Evolutionary conservation across 2,888 invertebrate genomes (phyloP).

Genomic region (Drosophila bunnanda): DNA sequence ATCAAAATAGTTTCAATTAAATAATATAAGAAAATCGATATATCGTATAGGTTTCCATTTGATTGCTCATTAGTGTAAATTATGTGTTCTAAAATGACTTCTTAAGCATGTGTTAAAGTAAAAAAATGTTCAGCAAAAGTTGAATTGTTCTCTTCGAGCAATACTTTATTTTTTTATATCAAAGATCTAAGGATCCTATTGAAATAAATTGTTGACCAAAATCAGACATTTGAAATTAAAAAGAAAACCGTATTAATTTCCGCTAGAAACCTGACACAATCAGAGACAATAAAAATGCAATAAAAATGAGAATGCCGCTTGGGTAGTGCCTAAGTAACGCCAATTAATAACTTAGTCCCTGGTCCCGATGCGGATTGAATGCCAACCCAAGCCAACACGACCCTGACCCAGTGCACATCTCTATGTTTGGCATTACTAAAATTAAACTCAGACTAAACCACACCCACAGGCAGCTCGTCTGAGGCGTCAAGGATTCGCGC

Average conservation of each 20-base stretch:
- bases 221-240: not conserved
- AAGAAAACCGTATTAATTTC: not conserved
- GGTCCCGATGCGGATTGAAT: conserved; percentile 12
- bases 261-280: not conserved
- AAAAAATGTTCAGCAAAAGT: not conserved
- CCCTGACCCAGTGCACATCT: conserved; percentile 42
- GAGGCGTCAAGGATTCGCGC: conserved; percentile 82
- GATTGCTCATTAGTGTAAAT: too few relatives aligned
- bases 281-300: not conserved
- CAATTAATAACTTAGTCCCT: not conserved
- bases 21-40: too few relatives aligned
- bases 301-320: conserved; percentile 2
- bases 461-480: conserved; percentile 77
- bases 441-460: conserved; percentile 67
- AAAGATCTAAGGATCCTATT: too few relatives aligned
- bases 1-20: too few relatives aligned
- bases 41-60: too few relatives aligned
- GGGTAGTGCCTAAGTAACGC: conserved; percentile 10
- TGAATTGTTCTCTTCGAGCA: not conserved
- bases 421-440: conserved; percentile 62
- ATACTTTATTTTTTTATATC: not conserved
- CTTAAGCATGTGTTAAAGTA: not conserved
- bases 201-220: too few relatives aligned
- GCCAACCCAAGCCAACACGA: conserved; percentile 1
- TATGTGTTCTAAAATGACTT: not conserved